Evolutionary conservation across 2,888 invertebrate genomes (phyloP), one percentile per base, ranked within the genome.

Genomic region (Chrysodeixis includens): DNA sequence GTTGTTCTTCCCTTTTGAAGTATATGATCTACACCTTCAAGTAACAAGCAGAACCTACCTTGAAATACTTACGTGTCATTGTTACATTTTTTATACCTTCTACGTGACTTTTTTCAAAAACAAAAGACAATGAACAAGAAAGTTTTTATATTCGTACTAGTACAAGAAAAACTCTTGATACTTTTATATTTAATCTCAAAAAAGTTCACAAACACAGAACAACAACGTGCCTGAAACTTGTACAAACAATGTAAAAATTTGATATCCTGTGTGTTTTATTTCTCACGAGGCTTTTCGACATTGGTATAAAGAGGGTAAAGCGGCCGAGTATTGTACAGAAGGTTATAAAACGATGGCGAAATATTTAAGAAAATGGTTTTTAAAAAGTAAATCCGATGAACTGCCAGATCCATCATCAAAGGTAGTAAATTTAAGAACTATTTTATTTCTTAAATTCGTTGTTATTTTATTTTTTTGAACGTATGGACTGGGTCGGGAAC

Each of bases 271-370:
- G 53, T 71, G 74, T 66, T 69, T 18, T 51, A 61, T 46, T 78
- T 83, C 83, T 66, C 83, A 83, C 75, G 76, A 35, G 0, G 16
- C 20, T 20, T 26, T 20, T 46, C 26, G 61, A 79, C 82, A 83
- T 61, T 56, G 65, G 35, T 26, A 32, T 32, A 18, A 7, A 44
- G 61, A 55, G 59, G 51, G 61, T 54, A 58, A 60, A 20, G 46
- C 26, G 62, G 55, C 62, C 52, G n/a, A 6, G 10, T 8, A 8
- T 5, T 30, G 8, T 10, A 10, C 18, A 56, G 54, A 30, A 30
- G 56, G 40, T 20, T 26, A 46, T 51, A n/a, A 53, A 52, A 18
- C 22, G 40, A 86, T 83, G 86, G 49, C 66, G 52, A 68, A 69
- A 58, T 72, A 80, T n/a, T 56, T 86, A 12, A 82, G 70, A 60